Evolutionary conservation across 2,888 invertebrate genomes (phyloP).

Genomic region (Tryphoninae sp.): DNA sequence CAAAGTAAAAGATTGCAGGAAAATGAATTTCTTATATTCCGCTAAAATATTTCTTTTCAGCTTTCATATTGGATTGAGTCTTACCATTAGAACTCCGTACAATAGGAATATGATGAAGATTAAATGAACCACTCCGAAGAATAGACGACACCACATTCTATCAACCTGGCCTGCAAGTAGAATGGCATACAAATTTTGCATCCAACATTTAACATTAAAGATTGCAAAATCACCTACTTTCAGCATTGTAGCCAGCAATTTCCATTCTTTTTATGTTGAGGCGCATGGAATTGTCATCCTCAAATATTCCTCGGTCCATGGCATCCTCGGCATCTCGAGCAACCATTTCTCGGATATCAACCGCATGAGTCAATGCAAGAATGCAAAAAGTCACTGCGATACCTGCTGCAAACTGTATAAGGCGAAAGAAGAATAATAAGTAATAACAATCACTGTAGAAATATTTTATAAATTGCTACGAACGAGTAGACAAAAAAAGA

Average conservation of each 20-base stretch:
- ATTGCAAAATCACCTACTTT: slow-evolving; percentile 71
- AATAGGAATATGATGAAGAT: slow-evolving; percentile 79
- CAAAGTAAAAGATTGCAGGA: slow-evolving; percentile 14
- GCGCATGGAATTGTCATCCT: slow-evolving; percentile 78
- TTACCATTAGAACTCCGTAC: slow-evolving; percentile 81
- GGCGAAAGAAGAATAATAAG: not conserved
- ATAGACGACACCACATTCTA: slow-evolving; percentile 79
- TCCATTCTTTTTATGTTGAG: slow-evolving; percentile 81
- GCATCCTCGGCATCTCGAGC: slow-evolving; percentile 81
- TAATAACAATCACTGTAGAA: not conserved
- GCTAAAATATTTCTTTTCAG: not conserved
- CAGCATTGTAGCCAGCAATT: slow-evolving; percentile 80
- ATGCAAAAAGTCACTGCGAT: slow-evolving; percentile 78
- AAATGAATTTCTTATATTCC: not conserved
- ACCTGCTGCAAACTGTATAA: slow-evolving; percentile 76
- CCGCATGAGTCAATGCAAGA: slow-evolving; percentile 80
- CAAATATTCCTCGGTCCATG: slow-evolving; percentile 78
- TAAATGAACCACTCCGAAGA: slow-evolving; percentile 79
- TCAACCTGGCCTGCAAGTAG: slow-evolving; percentile 79
- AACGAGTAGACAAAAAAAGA: not conserved
- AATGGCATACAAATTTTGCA: not conserved
- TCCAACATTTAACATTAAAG: not conserved
- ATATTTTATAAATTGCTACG: not conserved
- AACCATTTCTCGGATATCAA: slow-evolving; percentile 80
- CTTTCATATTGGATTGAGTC: slow-evolving; percentile 23